phyloP scores from a whole-genome alignment of 1,140 invertebrate genomes.

The Galleria mellonella region DNA sequence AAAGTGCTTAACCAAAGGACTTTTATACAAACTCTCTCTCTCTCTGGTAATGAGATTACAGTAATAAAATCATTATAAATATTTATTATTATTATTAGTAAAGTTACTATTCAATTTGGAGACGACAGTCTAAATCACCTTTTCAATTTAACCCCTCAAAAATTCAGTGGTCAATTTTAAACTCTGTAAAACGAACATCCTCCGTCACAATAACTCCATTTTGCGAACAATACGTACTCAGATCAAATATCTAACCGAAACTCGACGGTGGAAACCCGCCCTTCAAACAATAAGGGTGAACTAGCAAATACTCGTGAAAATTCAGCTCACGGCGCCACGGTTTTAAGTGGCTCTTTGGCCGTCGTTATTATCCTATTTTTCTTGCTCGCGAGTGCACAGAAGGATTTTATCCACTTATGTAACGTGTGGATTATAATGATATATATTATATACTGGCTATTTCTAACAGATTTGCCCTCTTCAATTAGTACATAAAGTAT shows the following conservation, averaged over 20 bases:
- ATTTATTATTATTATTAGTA: too few relatives aligned
- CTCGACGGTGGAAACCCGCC: background rate
- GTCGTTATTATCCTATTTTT: slow-evolving; percentile 38
- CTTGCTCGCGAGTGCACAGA: slow-evolving; percentile 13
- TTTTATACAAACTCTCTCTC: too few relatives aligned
- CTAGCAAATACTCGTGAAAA: slow-evolving; percentile 18
- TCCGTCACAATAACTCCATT: background rate
- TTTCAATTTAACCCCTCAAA: too few relatives aligned
- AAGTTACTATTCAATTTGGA: too few relatives aligned
- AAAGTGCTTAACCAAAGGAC: too few relatives aligned
- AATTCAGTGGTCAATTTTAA: too few relatives aligned
- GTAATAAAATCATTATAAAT: too few relatives aligned
- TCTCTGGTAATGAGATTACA: too few relatives aligned
- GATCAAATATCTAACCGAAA: background rate
- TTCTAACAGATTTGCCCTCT: too few relatives aligned
- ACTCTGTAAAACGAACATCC: background rate
- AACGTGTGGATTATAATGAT: background rate
- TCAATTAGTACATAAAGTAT: too few relatives aligned
- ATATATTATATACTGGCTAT: background rate
- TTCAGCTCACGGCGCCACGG: slow-evolving; percentile 26
- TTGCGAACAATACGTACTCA: background rate
- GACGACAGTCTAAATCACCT: too few relatives aligned
- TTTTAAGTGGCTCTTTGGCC: slow-evolving; percentile 26
- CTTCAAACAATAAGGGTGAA: background rate
- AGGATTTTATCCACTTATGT: background rate